Evolutionary conservation across 2,113 vertebrate genomes (phyloP), one percentile per base, ranked within the genome.

Genomic region (Galeopterus variegatus): DNA sequence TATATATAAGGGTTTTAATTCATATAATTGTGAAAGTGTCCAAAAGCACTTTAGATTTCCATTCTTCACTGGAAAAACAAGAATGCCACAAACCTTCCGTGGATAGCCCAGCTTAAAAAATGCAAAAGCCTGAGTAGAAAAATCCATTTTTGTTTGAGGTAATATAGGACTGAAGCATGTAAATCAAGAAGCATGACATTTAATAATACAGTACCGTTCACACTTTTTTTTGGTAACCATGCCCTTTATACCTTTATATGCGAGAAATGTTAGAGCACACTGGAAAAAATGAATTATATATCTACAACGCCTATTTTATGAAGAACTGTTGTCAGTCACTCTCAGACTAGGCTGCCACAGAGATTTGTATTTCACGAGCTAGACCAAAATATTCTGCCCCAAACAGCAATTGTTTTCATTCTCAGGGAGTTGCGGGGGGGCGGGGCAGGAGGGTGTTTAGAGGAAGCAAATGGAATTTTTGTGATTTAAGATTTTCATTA

Each of bases 121-220:
- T 12, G 21, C 82, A 89, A 97, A 97, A 95, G 62, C 17, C 9
- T 54, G 67, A 90, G 48, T n/a, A 87, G 95, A 84, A 96, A 97
- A 97, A 96, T 83, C 26, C 58, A 75, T 89, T 96, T 85, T 54
- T 81, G 65, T 93, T 89, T 80, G 72, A 85, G 41, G 79, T 89
- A 88, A 91, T 33, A 95, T 48, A 95, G 81, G 50, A 97, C 7
- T 72, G 79, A 28, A 41, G 41, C 41, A 41, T 41, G 41, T 69
- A 84, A 95, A 96, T 95, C 93, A 52, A 92, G 92, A 89, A 96
- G 70, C 91, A 75, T 81, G 96, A 97, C 87, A 97, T 95, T 94
- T 96, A 95, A 97, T 96, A 89, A 93, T 2, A 94, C 69, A 88
- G 36, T 12, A 36, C 17, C 36, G 13, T 96, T 96, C 88, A 95